Percentiles rank a stretch among this genome's conserved stretches.
These are phyloP conservation scores for Ovis canadensis DNA, from an alignment of 2,113 vertebrate species.

Conservation along the genomic window DNA sequence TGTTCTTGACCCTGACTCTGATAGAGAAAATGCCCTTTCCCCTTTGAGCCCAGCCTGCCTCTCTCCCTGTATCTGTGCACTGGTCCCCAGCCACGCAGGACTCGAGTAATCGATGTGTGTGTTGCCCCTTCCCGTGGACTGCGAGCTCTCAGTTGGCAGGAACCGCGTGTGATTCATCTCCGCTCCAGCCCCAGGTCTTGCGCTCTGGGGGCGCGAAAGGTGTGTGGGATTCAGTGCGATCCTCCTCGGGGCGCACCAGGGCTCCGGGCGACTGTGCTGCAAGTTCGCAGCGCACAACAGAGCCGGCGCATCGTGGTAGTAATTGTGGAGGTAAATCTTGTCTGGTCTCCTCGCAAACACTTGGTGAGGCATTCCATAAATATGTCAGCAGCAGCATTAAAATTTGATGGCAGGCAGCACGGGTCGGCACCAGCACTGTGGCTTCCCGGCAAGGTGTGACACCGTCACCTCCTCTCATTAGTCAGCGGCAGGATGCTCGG, in stretches of 20 bases:
- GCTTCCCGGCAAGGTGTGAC: conserved; percentile 85
- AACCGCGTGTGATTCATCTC: conserved; percentile 66
- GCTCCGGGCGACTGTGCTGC: background rate
- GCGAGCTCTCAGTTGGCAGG: conserved; percentile 43
- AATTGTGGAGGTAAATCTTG: conserved; percentile 82
- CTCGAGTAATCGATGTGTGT: conserved; percentile 3
- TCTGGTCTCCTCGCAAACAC: conserved; percentile 75
- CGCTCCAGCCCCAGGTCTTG: background rate
- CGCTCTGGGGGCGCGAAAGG: background rate
- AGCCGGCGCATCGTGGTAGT: conserved; percentile 55
- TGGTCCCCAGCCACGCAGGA: background rate
- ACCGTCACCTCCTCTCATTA: conserved; percentile 82
- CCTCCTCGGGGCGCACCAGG: background rate
- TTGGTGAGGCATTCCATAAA: conserved; percentile 81
- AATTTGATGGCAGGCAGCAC: conserved; percentile 85
- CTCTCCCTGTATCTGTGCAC: background rate
- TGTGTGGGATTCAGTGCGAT: background rate
- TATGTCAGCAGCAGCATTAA: conserved; percentile 85
- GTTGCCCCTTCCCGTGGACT: conserved; percentile 26
- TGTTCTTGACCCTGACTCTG: background rate
- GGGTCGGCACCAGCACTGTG: conserved; percentile 80
- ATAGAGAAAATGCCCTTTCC: background rate
- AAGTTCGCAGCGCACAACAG: conserved; percentile 66
- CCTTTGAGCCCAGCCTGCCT: background rate
- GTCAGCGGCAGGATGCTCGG: conserved; percentile 71